Conservation (phyloP, 1,140 invertebrate species). For the Diabrotica undecimpunctata region DNA sequence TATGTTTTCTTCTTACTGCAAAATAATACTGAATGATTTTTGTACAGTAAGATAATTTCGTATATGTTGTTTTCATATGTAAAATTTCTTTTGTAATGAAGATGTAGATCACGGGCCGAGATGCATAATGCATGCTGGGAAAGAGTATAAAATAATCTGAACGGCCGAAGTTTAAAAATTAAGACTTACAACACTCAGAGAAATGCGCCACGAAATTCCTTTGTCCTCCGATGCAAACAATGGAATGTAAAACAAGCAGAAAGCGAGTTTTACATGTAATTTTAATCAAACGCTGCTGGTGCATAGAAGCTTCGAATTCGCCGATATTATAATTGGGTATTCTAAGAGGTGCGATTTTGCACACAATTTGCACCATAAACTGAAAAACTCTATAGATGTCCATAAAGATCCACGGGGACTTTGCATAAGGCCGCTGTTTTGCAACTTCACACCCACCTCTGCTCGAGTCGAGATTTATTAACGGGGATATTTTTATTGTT, state of each 20-base stretch:
- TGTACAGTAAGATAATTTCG: not conserved
- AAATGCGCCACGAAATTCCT: slow-evolving; percentile 45
- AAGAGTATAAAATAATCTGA: slow-evolving; percentile 40
- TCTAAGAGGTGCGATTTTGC: slow-evolving; percentile 44
- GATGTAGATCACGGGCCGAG: slow-evolving; percentile 27
- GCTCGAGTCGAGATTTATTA: slow-evolving; percentile 25
- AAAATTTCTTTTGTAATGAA: slow-evolving; percentile 20
- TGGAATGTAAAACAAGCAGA: slow-evolving; percentile 48
- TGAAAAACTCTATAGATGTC: slow-evolving; percentile 36
- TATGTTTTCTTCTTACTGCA: no score
- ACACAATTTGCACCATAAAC: slow-evolving; percentile 43
- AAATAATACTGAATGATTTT: not conserved
- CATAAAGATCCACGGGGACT: slow-evolving; percentile 36
- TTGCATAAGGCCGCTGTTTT: slow-evolving; percentile 38
- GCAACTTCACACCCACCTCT: slow-evolving; percentile 39
- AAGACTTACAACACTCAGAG: slow-evolving; percentile 42
- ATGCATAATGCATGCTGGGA: slow-evolving; percentile 40
- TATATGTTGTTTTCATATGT: no score
- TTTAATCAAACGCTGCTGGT: slow-evolving; percentile 44
- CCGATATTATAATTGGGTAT: slow-evolving; percentile 45
- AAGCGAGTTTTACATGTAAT: slow-evolving; percentile 45
- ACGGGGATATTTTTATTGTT: slow-evolving; percentile 39
- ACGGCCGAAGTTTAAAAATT: slow-evolving; percentile 42
- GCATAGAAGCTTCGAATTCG: slow-evolving; percentile 40
- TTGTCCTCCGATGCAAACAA: slow-evolving; percentile 46